Base-by-base conservation (phyloP, 2,888 invertebrate genomes). In the Drosophila cracens region DNA sequence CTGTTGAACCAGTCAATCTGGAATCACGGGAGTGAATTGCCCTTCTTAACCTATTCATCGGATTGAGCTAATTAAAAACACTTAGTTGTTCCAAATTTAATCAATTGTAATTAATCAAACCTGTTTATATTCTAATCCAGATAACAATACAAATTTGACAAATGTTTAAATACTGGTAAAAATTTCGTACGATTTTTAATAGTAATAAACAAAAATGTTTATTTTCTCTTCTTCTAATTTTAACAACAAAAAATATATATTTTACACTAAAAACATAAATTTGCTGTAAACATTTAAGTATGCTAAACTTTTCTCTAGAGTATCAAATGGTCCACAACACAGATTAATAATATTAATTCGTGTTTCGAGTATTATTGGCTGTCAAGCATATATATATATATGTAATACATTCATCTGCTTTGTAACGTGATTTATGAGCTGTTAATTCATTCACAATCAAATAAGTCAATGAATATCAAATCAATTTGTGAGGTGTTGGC, bases 1-100 rank as follows among this genome's bases (percentile, higher is more conserved):
- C 21, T 33, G 18, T n/a, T 27, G 63, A 78, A 74, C 74, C 70
- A 56, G 79, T 68, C 51, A 21, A n/a, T 49, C 33, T 29, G 46
- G 46, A 68, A 36, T 40, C 52, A 21, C 46, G 13, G 40, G 46
- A 56, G 59, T 40, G 53, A 62, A 46, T 67, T 59, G 67, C 36
- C 38, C 56, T 56, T 67, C 18, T n/a, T 52, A 5, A 33, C 31
- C 29, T 36, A 63, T 43, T 58, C 51, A 48, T 54, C 36, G 43
- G 13, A n/a, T 18, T 25, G 25, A 8, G 18, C 27, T 66, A 43
- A 57, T 52, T 60, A 36, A 58, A 46, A 49, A 48, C 25, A 61
- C 21, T 29, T 60, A 59, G 52, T 54, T 36, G 8, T 52, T 46
- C 0, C 36, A 49, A 25, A 16, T 21, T 31, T 18, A 29, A 53